phyloP scores from a whole-genome alignment of 2,113 vertebrate species.

The Strix aluco region DNA sequence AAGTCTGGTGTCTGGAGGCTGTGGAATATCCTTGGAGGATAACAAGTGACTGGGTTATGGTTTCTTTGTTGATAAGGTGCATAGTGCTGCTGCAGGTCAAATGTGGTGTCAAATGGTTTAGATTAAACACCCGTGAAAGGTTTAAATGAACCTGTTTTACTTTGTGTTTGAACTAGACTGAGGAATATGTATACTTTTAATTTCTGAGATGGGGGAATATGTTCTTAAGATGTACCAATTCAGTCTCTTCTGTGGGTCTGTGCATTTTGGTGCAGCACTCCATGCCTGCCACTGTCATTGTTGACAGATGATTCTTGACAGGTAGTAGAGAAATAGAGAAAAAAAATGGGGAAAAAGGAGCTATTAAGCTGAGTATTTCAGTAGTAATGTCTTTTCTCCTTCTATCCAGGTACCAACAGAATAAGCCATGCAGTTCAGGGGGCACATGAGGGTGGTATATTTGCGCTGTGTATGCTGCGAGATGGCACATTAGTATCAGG shows the following conservation, averaged over 20 bases:
- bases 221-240: not conserved
- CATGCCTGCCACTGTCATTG: not conserved
- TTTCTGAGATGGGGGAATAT: not conserved
- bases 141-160: not conserved
- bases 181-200: not conserved
- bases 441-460: conserved; percentile 95
- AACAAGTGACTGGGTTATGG: not conserved
- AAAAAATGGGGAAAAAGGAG: not conserved
- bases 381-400: not conserved
- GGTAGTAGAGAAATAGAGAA: not conserved
- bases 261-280: not conserved
- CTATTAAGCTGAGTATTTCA: not conserved
- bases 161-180: not conserved
- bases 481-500: conserved; percentile 93
- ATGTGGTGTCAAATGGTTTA: not conserved
- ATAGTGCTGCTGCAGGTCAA: not conserved
- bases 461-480: conserved; percentile 94
- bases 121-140: not conserved
- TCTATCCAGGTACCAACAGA: conserved; percentile 88
- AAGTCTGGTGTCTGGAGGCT: not conserved
- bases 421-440: conserved; percentile 92
- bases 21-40: not conserved
- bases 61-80: not conserved
- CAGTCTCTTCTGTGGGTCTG: not conserved
- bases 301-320: not conserved